Percentiles rank a stretch among this genome's conserved stretches.
phyloP scores from a whole-genome alignment of 1,140 invertebrate genomes.

The Condylostylus longicornis region DNA sequence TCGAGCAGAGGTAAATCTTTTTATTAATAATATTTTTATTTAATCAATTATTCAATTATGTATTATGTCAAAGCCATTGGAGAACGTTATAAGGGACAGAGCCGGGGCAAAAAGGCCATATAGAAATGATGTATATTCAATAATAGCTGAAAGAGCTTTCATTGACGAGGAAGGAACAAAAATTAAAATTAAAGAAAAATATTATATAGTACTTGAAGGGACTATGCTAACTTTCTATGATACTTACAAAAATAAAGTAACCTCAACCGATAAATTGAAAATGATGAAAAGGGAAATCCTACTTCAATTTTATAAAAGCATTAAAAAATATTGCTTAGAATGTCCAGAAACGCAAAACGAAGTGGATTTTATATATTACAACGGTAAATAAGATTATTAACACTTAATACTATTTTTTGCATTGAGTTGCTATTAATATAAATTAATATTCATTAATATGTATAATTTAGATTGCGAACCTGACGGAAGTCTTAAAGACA shows the following conservation, averaged over 20 bases:
- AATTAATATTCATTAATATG: no score
- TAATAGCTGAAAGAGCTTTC: no score
- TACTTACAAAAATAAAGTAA: slow-evolving; percentile 28
- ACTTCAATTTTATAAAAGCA: slow-evolving; percentile 19
- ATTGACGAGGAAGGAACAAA: no score
- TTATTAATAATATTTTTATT: not conserved
- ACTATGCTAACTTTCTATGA: slow-evolving; percentile 44
- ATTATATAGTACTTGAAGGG: slow-evolving; percentile 45
- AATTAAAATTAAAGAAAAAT: slow-evolving; percentile 16
- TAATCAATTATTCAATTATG: not conserved
- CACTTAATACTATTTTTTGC: no score
- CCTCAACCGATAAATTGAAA: slow-evolving; percentile 18
- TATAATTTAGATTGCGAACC: no score
- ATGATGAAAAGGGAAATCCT: slow-evolving; percentile 24
- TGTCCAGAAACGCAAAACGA: slow-evolving; percentile 21
- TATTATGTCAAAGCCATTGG: slow-evolving; percentile 31
- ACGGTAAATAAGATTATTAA: not conserved
- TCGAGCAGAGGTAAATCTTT: slow-evolving; percentile 9
- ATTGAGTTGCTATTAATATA: no score
- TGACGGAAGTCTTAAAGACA: no score
- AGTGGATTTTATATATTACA: slow-evolving; percentile 14
- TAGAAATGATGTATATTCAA: slow-evolving; percentile 46
- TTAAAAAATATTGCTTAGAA: slow-evolving; percentile 12
- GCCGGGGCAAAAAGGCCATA: slow-evolving; percentile 44
- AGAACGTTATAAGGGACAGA: slow-evolving; percentile 33